Evolutionary conservation across 2,113 vertebrate genomes (phyloP).

Genomic region (Condylura cristata): DNA sequence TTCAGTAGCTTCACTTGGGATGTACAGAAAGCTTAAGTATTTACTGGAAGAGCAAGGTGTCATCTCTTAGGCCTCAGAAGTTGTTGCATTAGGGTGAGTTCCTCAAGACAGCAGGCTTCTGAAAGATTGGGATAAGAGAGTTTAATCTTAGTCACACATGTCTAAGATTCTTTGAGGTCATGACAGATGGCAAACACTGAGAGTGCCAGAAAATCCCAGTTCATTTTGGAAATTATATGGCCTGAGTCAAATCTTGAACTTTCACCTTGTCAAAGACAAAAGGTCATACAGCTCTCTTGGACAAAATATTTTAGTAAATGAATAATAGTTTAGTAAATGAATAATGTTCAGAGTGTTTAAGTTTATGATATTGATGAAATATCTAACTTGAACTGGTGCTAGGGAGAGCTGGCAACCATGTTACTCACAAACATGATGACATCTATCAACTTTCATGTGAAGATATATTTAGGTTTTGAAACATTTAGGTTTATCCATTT

Average conservation of each 20-base stretch:
- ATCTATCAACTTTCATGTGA: background rate
- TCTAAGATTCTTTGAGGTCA: background rate
- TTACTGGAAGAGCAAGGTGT: background rate
- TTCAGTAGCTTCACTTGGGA: background rate
- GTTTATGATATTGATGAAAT: conserved; percentile 15
- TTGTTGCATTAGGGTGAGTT: background rate
- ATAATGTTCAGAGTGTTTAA: background rate
- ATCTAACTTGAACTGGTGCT: background rate
- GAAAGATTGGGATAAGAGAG: background rate
- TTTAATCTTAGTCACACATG: background rate
- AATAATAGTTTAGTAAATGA: conserved; percentile 50
- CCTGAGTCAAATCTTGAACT: background rate
- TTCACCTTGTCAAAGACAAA: conserved; percentile 38
- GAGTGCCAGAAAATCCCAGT: background rate
- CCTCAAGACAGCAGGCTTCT: background rate
- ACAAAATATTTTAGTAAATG: conserved; percentile 34
- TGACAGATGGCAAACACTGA: background rate
- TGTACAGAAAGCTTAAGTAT: background rate
- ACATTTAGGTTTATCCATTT: background rate
- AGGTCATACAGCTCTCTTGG: background rate
- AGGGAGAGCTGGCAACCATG: background rate
- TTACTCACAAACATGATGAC: background rate
- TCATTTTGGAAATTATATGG: conserved; percentile 52
- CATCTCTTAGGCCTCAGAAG: background rate
- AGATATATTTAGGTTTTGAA: background rate